A percentile compares a stretch with the other conserved stretches of the same genome.
Conservation (phyloP, 1,140 invertebrate species). For the Aphidius ervi region DNA sequence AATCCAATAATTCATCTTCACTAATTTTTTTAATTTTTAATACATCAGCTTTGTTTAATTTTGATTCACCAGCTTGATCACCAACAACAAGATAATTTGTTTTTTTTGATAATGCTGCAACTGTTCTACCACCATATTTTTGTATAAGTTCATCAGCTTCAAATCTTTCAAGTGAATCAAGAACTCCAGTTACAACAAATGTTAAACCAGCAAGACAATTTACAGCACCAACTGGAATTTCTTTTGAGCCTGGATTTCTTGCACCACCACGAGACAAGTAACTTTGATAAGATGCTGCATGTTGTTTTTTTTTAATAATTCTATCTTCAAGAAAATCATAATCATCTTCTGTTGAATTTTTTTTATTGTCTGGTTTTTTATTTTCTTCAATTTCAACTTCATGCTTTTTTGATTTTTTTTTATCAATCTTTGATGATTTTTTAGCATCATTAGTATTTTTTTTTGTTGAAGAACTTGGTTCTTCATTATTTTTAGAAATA, state of each 20-base stretch:
- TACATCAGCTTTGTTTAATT: constrained; percentile 69
- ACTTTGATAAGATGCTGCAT: constrained; percentile 62
- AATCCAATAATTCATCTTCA: constrained; percentile 80
- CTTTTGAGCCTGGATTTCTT: constrained; percentile 73
- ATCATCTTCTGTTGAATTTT: constrained; percentile 25
- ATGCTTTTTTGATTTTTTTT: background rate
- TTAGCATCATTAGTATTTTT: constrained; percentile 23
- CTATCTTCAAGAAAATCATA: constrained; percentile 30
- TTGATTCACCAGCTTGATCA: constrained; percentile 77
- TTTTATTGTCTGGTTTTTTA: constrained; percentile 29
- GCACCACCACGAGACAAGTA: constrained; percentile 74
- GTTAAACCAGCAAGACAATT: constrained; percentile 72
- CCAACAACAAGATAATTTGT: constrained; percentile 81
- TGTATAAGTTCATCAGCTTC: constrained; percentile 71
- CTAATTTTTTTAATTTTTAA: constrained; percentile 67
- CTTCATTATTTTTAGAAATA: too few relatives aligned
- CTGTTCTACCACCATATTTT: constrained; percentile 77
- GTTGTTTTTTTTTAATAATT: constrained; percentile 62
- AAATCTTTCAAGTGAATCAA: constrained; percentile 83
- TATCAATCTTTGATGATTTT: constrained; percentile 21
- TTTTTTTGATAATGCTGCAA: constrained; percentile 70
- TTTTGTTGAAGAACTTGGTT: background rate
- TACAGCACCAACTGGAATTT: constrained; percentile 74
- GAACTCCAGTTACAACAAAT: constrained; percentile 83
- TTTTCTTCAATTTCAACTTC: constrained; percentile 32